Conservation (phyloP, 2,888 invertebrate species). For the Helobdella robusta region DNA sequence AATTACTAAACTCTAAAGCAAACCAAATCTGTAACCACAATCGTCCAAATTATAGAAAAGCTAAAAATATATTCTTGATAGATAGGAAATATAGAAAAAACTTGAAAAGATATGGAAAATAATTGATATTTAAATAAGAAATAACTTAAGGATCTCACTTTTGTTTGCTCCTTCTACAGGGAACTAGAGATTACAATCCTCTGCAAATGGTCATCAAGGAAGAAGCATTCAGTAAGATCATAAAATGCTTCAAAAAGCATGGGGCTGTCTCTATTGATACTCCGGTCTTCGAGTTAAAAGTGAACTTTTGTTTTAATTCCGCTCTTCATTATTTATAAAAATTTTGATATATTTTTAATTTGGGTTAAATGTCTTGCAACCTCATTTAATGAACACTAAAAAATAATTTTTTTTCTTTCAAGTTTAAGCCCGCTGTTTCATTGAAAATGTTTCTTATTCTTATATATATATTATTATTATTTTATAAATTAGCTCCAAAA, state of each 20-base stretch:
- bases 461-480: too few relatives aligned
- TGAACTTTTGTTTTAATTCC: too few relatives aligned
- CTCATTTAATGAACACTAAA: too few relatives aligned
- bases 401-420: too few relatives aligned
- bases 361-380: too few relatives aligned
- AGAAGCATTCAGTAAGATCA: constrained; percentile 68
- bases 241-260: constrained; percentile 82
- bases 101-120: background rate
- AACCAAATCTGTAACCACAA: background rate
- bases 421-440: too few relatives aligned
- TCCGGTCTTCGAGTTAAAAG: constrained; percentile 92
- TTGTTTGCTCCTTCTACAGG: constrained; percentile 43
- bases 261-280: constrained; percentile 97
- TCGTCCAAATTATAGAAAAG: background rate
- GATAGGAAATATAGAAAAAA: too few relatives aligned
- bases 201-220: constrained; percentile 87
- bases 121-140: background rate
- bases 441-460: too few relatives aligned
- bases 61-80: constrained; percentile 2
- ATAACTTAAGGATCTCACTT: background rate
- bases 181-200: constrained; percentile 87
- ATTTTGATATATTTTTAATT: too few relatives aligned
- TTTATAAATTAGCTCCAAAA: too few relatives aligned
- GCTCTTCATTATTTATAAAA: too few relatives aligned
- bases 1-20: background rate